Conservation (phyloP, 2,113 vertebrate genomes). For the Helogale parvula region DNA sequence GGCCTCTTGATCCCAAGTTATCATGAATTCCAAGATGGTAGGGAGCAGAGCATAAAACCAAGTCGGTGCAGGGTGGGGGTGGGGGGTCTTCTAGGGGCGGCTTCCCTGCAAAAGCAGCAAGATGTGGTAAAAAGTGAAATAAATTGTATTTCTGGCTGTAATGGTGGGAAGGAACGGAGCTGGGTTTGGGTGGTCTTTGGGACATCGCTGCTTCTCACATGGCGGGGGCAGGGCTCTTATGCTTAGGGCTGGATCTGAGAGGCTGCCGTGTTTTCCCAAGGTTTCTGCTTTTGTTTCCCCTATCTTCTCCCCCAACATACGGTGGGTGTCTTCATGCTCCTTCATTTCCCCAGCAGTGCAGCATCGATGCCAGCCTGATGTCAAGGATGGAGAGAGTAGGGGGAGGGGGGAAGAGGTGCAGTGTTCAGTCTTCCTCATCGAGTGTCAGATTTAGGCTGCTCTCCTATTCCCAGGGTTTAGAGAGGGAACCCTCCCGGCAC, state of each 20-base stretch:
- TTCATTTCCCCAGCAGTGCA: not conserved
- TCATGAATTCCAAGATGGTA: not conserved
- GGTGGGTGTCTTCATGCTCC: rapidly evolving
- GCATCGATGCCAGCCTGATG: rapidly evolving
- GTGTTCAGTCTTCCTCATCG: not conserved
- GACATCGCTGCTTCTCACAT: not conserved
- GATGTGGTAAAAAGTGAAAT: not conserved
- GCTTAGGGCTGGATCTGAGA: not conserved
- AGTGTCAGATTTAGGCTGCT: not conserved
- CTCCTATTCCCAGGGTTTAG: no score
- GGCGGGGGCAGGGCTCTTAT: rapidly evolving
- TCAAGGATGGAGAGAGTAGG: rapidly evolving
- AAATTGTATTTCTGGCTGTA: rapidly evolving
- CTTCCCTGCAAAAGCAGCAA: rapidly evolving
- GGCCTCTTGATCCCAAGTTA: not conserved
- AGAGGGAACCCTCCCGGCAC: not conserved
- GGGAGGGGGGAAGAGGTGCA: not conserved
- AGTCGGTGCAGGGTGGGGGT: not conserved
- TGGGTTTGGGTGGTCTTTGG: not conserved
- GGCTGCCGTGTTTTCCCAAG: not conserved
- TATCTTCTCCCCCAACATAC: rapidly evolving
- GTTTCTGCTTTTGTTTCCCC: rapidly evolving
- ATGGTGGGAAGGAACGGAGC: rapidly evolving
- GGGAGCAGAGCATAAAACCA: not conserved
- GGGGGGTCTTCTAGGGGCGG: rapidly evolving